Evolutionary conservation across 1,140 invertebrate genomes (phyloP), one percentile per base, ranked within the genome.

Genomic region (Drosophila nikananu): DNA sequence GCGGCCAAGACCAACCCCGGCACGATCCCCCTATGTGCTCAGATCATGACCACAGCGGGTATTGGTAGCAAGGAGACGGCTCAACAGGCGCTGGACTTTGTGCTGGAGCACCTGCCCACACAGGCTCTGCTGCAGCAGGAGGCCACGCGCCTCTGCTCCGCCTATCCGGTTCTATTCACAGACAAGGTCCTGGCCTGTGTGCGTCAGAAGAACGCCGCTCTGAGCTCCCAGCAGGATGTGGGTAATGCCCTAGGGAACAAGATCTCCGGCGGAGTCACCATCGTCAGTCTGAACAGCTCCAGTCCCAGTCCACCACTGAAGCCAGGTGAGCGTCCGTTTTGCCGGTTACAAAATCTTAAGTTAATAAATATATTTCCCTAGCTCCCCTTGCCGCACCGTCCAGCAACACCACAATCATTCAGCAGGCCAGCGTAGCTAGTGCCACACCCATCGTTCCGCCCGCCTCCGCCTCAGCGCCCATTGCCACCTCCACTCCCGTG

Each of bases 1-100:
- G 95, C 95, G 2, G 95, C 95, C 6, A 95, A 96, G 59, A 93
- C 95, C 35, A 95, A 96, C 83, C 95, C 96, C 0, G 95, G 94
- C 66, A 95, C 95, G 19, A 92, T 96, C 12, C 95, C 95, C 49
- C 93, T 96, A 27, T 95, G 95, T 54, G 95, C 95, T 63, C 94
- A 96, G 92, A 94, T 96, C 44, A 94, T 96, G 46, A 94, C 96
- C 30, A 94, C 95, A 27, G 93, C 96, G 94, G 95, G 66, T 94
- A 95, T 93, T 93, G 95, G 52, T 94, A 94, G 86, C 86, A 95
- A 96, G 93, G 96, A 96, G 81, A 94, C 95, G 70, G 97, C 96
- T 0, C 95, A 96, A 90, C 96, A 96, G 81, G 96, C 96, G 10
- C 92, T 98, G 30, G 96, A 96, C 93, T 97, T 97, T 93, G 95